Base-by-base conservation (phyloP, 2,797 vertebrate genomes). In the Momotus momota region DNA sequence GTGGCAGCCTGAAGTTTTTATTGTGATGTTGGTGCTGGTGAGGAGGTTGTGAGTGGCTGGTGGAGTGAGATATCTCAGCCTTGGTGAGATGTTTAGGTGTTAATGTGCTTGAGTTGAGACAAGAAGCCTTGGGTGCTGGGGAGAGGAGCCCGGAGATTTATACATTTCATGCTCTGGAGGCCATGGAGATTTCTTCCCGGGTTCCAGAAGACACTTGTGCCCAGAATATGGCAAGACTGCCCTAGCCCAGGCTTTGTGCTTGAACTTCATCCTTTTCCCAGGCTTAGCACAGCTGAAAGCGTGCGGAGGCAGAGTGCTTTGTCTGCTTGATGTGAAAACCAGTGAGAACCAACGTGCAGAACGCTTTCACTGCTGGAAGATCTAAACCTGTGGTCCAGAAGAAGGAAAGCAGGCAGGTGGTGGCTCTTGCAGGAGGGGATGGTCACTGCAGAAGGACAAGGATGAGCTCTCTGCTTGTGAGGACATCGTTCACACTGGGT, bases 331-430 rank as follows among this genome's bases (percentile, higher is more conserved):
- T 89, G 73, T 64, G 81, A 67, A 71, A 74, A 80, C 3, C 10
- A 12, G 25, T 25, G 38, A 81, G 70, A 38, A 49, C 12, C 14
- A 3, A 78, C 12, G 10, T 14, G 60, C 26, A 14, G 85, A 51
- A 48, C 2, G 1, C 21, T 1, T 6, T 73, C 15, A 14, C 7
- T 2, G 7, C 12, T 41, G 73, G 14, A 48, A 54, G 46, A 25
- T 41, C 26, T 49, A 16, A 82, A 31, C 33, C 29, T 0, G 1
- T 0, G 0, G 33, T 2, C 64, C 19, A 15, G 29, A 22, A 35
- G 33, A 40, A 35, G 48, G 70, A 46, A 41, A 33, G 35, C 7
- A 5, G 64, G 27, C 15, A 21, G 21, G 12, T 17, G 41, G n/a
- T 78, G 66, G 55, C 25, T 52, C 0, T 0, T 14, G 2, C 7